phyloP scores from a whole-genome alignment of 2,113 vertebrate genomes.

The Centropus bengalensis region DNA sequence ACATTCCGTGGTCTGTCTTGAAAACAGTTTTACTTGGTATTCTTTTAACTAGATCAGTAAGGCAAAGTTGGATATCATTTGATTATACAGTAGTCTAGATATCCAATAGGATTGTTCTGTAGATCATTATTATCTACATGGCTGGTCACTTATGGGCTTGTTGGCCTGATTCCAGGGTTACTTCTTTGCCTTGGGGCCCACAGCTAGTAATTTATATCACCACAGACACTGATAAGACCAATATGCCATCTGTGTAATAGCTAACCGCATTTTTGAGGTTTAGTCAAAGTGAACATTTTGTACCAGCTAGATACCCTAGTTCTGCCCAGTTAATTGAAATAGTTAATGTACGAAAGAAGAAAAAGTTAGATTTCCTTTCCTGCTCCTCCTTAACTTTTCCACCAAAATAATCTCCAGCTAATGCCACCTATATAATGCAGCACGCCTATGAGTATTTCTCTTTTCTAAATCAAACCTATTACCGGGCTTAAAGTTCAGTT shows the following conservation, averaged over 20 bases:
- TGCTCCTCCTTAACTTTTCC: not conserved
- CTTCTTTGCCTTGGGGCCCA: not conserved
- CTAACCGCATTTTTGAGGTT: not conserved
- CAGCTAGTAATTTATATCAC: not conserved
- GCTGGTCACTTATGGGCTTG: not conserved
- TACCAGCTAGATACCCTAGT: not conserved
- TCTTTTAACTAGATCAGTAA: not conserved
- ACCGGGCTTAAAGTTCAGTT: slow-evolving; percentile 6
- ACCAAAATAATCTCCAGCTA: not conserved
- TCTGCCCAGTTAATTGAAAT: not conserved
- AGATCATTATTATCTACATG: too few species aligned
- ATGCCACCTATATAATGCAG: not conserved
- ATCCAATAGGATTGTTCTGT: not conserved
- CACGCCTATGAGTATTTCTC: not conserved
- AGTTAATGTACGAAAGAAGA: not conserved
- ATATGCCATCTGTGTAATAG: not conserved
- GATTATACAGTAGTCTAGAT: not conserved
- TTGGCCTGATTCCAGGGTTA: not conserved
- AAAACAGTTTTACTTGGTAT: not conserved
- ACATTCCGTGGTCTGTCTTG: not conserved
- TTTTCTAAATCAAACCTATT: slow-evolving; percentile 31
- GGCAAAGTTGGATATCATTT: not conserved
- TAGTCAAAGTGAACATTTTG: not conserved
- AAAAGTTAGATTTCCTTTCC: not conserved
- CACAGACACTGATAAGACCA: not conserved